Evolutionary conservation across 2,888 invertebrate species (phyloP).

Genomic region (Drosophila ustulata): DNA sequence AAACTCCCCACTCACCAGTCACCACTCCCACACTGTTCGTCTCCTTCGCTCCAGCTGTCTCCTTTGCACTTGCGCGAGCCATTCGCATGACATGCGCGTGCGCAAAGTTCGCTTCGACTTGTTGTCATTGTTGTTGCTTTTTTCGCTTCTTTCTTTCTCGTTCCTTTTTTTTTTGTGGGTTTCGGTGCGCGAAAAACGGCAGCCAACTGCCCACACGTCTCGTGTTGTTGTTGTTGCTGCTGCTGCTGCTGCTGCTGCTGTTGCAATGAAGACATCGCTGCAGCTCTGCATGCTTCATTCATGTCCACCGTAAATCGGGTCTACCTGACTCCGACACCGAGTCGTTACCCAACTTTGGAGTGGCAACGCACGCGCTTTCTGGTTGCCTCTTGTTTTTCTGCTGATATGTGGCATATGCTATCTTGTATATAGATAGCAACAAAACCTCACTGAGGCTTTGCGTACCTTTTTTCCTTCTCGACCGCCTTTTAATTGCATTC

Average conservation of each 20-base stretch:
- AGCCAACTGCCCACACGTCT: constrained; percentile 72
- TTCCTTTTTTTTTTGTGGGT: constrained; percentile 21
- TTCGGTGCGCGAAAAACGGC: constrained; percentile 68
- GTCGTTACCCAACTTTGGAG: constrained; percentile 21
- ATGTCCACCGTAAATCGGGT: constrained; percentile 33
- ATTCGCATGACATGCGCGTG: constrained; percentile 73
- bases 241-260: constrained; percentile 26
- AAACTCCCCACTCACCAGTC: constrained; percentile 1
- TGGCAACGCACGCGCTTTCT: constrained; percentile 36
- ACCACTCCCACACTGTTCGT: neutral
- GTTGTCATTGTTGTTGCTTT: neutral
- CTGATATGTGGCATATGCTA: constrained; percentile 15
- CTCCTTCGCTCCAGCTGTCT: constrained; percentile 1
- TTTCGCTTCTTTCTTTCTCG: constrained; percentile 6
- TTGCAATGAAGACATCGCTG: constrained; percentile 61
- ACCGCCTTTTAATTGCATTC: constrained; percentile 1
- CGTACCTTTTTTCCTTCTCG: neutral
- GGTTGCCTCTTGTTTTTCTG: constrained; percentile 16
- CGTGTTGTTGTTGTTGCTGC: constrained; percentile 13
- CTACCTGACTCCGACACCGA: constrained; percentile 37
- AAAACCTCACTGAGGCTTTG: constrained; percentile 3
- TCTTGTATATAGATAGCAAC: constrained; percentile 8
- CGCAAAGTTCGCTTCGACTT: constrained; percentile 52
- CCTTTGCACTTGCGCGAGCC: constrained; percentile 44
- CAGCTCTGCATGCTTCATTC: constrained; percentile 53